Evolutionary conservation across 2,888 invertebrate genomes (phyloP), one percentile per base, ranked within the genome.

Genomic region (Erannis defoliaria): DNA sequence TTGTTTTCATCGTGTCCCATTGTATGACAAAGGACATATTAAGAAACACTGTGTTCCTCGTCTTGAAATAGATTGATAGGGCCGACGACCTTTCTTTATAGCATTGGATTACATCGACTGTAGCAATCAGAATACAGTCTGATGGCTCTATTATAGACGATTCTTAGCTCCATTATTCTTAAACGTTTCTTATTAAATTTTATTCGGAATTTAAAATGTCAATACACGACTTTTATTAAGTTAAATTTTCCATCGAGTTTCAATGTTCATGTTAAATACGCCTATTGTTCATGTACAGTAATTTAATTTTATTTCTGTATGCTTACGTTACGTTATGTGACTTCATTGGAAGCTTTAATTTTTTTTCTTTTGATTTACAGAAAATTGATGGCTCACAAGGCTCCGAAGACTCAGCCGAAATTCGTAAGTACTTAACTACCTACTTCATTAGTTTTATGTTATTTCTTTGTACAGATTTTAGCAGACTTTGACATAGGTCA

Each of bases 351-450:
- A n/a, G 35, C 1, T 14, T 14, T 14, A 35, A 14, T 14, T n/a
- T 5, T 1, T 35, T 1, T 38, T 9, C 49, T 62, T 37, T 16
- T 59, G 8, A 64, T 61, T 84, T 85, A 6, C 85, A 87, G 87
- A 87, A 82, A 76, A 81, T 84, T 53, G 87, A 84, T 55, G 86
- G 86, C 49, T 85, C 86, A 2, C 78, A 78, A 2, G 38, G 70
- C 10, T 84, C 82, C 9, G 82, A 84, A 57, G 85, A 82, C 37
- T 80, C 80, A 3, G 81, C 78, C 55, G 78, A 77, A 35, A 51
- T 62, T 21, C 67, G 84, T 85, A 67, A 84, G 84, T 84, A 71
- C 14, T 31, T 18, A 26, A 1, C 26, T 26, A 26, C 4, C 26
- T 26, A 26, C 8, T 26, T 4, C 8, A 2, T 2, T 6, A 26